Evolutionary conservation across 2,888 invertebrate genomes (phyloP).

Genomic region (Nephrocerus scutellatus): DNA sequence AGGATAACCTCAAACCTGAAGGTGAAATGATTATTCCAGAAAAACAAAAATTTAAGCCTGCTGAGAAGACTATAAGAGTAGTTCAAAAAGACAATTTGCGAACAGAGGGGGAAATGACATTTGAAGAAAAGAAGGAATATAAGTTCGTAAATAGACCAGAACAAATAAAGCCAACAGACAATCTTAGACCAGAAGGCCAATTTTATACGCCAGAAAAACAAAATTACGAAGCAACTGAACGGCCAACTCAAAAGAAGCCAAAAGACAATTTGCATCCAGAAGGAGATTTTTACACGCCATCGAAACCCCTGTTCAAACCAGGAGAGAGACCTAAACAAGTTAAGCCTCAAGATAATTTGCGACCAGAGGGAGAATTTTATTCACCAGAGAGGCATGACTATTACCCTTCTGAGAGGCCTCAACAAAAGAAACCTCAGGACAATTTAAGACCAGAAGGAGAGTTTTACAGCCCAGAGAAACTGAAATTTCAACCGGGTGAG

Average conservation of each 20-base stretch:
- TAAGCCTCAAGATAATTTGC: conserved; percentile 50
- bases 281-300: conserved; percentile 45
- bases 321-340: conserved; percentile 46
- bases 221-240: conserved; percentile 48
- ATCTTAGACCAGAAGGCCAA: conserved; percentile 55
- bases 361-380: conserved; percentile 51
- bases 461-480: conserved; percentile 40
- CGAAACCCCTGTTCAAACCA: conserved; percentile 44
- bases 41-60: too few species aligned
- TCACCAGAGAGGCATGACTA: conserved; percentile 42
- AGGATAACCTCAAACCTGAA: too few species aligned
- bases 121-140: conserved; percentile 31
- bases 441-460: conserved; percentile 55
- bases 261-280: conserved; percentile 52
- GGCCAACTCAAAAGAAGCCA: conserved; percentile 50
- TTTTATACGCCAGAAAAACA: conserved; percentile 48
- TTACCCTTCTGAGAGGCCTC: conserved; percentile 51
- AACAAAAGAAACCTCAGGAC: conserved; percentile 53
- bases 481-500: conserved; percentile 48
- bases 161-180: conserved; percentile 48
- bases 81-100: too few species aligned
- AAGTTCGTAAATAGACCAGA: conserved; percentile 33
- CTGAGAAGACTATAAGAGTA: too few species aligned
- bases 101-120: too few species aligned
- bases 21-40: too few species aligned